phyloP scores from a whole-genome alignment of 1,140 invertebrate genomes.

The Cylas formicarius region DNA sequence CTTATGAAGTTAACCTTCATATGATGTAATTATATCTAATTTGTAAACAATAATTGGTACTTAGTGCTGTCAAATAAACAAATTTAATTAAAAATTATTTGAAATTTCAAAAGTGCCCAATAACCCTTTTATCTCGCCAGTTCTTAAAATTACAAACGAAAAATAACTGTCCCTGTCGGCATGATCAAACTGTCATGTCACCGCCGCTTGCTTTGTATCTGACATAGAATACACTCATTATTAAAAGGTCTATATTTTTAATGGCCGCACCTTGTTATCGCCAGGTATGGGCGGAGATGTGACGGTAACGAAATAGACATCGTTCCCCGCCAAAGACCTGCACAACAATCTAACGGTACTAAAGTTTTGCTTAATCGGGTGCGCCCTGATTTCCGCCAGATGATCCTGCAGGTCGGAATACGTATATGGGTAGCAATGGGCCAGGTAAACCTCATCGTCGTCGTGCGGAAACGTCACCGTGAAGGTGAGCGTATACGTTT shows the following conservation, averaged over 20 bases:
- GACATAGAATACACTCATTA: background rate
- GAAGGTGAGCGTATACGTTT: constrained; percentile 84
- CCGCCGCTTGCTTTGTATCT: background rate
- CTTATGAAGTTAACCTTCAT: no score
- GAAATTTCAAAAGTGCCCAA: no score
- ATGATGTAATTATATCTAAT: no score
- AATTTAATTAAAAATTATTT: no score
- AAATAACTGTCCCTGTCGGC: no score
- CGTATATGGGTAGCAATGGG: constrained; percentile 96
- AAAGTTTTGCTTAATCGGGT: constrained; percentile 72
- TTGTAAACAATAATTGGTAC: no score
- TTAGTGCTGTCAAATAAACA: no score
- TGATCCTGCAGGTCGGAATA: constrained; percentile 81
- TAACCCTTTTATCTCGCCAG: no score
- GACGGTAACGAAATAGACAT: constrained; percentile 87
- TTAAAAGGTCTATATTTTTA: constrained; percentile 4
- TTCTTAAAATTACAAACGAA: no score
- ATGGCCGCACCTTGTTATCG: constrained; percentile 32
- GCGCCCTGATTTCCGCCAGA: constrained; percentile 58
- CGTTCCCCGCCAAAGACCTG: constrained; percentile 81
- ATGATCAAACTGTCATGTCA: no score
- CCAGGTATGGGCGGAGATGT: constrained; percentile 52
- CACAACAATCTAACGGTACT: constrained; percentile 75
- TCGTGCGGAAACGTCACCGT: constrained; percentile 86
- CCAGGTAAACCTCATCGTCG: constrained; percentile 87